Evolutionary conservation across 1,140 invertebrate genomes (phyloP).

Genomic region (Tribolium madens): DNA sequence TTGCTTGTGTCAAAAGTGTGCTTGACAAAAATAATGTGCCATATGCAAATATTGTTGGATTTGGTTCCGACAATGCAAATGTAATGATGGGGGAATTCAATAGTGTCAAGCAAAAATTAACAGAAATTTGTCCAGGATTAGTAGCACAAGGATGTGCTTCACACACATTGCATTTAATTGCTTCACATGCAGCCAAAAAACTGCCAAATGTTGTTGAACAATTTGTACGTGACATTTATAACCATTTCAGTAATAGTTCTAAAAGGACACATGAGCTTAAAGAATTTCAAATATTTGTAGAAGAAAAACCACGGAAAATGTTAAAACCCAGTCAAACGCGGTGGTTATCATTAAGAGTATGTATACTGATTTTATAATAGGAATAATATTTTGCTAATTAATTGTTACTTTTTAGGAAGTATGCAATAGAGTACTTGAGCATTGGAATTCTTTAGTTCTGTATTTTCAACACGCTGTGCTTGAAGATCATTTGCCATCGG

Average conservation of each 20-base stretch:
- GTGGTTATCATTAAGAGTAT: constrained; percentile 62
- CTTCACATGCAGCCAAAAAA: neutral
- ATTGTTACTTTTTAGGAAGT: constrained; percentile 26
- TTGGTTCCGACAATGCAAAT: neutral
- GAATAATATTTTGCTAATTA: constrained; percentile 58
- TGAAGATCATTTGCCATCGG: neutral
- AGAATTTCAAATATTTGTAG: constrained; percentile 59
- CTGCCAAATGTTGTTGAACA: neutral
- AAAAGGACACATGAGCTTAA: constrained; percentile 59
- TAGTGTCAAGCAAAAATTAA: neutral
- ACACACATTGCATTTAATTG: neutral
- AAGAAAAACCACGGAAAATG: constrained; percentile 61
- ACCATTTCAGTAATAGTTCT: constrained; percentile 56
- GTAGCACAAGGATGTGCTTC: neutral
- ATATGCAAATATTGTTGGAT: neutral
- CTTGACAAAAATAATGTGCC: neutral
- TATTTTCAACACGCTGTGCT: constrained; percentile 24
- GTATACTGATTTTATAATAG: constrained; percentile 60
- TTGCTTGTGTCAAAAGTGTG: neutral
- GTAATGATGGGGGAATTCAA: neutral
- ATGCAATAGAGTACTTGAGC: constrained; percentile 11
- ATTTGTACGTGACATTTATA: constrained; percentile 49
- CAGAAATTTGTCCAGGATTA: neutral
- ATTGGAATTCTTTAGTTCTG: constrained; percentile 37
- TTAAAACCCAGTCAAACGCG: constrained; percentile 63